Percentiles rank a stretch among this genome's conserved stretches.
Conservation (phyloP, 1,140 invertebrate species). For the Ctenoplectra terminalis region DNA sequence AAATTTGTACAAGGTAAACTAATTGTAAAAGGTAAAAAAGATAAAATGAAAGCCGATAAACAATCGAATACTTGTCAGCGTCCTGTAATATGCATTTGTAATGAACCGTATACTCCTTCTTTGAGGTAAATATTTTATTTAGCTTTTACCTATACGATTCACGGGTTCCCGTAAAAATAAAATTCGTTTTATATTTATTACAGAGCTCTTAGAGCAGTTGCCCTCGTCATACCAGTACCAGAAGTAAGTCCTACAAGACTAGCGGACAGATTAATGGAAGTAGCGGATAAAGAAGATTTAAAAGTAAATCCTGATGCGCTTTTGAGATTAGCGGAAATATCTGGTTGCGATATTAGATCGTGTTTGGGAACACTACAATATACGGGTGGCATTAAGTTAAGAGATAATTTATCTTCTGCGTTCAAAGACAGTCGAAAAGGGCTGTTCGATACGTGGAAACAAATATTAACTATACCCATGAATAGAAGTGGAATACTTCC, state of each 20-base stretch:
- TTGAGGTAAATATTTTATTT: constrained; percentile 84
- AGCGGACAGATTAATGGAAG: constrained; percentile 87
- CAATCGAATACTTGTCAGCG: constrained; percentile 85
- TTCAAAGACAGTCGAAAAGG: constrained; percentile 94
- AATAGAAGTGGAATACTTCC: constrained; percentile 70
- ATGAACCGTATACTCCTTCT: constrained; percentile 95
- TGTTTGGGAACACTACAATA: constrained; percentile 95
- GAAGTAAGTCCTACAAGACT: constrained; percentile 81
- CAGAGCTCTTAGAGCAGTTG: constrained; percentile 73
- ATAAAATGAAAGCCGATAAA: constrained; percentile 84
- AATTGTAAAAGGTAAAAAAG: constrained; percentile 82
- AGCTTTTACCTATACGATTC: background rate
- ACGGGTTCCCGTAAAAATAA: background rate
- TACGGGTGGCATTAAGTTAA: constrained; percentile 79
- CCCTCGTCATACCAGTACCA: constrained; percentile 77
- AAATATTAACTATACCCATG: constrained; percentile 89
- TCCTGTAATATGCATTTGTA: constrained; percentile 98
- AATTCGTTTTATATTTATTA: constrained; percentile 30
- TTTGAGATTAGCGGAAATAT: constrained; percentile 90
- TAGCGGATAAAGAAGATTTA: constrained; percentile 88
- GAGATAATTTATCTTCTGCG: constrained; percentile 85
- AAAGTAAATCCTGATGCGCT: constrained; percentile 88
- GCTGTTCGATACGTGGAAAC: constrained; percentile 93
- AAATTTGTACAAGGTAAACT: constrained; percentile 89
- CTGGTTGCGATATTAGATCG: constrained; percentile 93